Conservation (phyloP, 2,113 vertebrate species). For the Lagenorhynchus albirostris region DNA sequence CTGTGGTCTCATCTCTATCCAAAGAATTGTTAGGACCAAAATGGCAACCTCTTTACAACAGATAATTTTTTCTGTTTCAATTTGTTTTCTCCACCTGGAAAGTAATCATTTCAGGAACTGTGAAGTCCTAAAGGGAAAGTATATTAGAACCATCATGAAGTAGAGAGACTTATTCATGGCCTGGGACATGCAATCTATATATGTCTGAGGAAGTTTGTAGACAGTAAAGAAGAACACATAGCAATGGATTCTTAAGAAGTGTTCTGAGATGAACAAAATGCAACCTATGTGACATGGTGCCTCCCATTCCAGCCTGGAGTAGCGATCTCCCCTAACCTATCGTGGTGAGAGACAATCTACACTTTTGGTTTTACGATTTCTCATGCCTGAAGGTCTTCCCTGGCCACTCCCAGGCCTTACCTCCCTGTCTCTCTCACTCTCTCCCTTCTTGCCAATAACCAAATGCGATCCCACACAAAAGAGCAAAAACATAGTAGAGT, state of each 20-base stretch:
- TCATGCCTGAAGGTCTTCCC: too few relatives aligned
- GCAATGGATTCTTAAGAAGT: not conserved
- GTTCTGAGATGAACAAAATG: not conserved
- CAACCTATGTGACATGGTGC: not conserved
- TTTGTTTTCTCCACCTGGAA: not conserved
- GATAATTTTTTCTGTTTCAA: not conserved
- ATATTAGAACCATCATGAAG: not conserved
- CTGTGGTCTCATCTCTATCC: not conserved
- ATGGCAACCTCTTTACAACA: not conserved
- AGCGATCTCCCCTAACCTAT: too few relatives aligned
- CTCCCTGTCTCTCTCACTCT: not conserved
- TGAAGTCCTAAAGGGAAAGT: not conserved
- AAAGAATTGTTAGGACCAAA: not conserved
- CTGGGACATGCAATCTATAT: not conserved
- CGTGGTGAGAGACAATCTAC: too few relatives aligned
- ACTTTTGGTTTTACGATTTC: too few relatives aligned
- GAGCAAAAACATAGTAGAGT: not conserved
- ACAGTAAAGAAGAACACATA: not conserved
- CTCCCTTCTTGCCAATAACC: not conserved
- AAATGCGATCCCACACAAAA: not conserved
- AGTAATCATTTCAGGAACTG: not conserved
- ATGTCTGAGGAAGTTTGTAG: not conserved
- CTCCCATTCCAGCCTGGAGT: not conserved
- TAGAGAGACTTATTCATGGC: not conserved
- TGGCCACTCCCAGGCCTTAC: not conserved